Conservation (phyloP, 2,797 vertebrate genomes). For the Mycteria americana region DNA sequence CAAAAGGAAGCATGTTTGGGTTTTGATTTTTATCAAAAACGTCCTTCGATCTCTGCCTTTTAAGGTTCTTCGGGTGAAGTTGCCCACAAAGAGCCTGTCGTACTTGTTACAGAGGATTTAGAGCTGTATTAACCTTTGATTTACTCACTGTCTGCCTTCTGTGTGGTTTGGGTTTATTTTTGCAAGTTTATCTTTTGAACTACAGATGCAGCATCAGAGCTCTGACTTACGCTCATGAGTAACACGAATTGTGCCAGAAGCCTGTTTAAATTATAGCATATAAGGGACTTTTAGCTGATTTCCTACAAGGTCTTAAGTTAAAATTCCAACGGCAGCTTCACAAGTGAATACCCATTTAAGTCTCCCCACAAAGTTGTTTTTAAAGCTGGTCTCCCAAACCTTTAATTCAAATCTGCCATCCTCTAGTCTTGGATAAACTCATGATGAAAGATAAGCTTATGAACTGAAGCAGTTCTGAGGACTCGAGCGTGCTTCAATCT, state of each 20-base stretch:
- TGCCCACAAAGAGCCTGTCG: neutral
- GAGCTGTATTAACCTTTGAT: slow-evolving; percentile 38
- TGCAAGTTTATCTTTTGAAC: slow-evolving; percentile 25
- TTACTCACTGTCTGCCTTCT: neutral
- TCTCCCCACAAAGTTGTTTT: neutral
- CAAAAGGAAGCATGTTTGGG: neutral
- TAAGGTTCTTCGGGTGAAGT: slow-evolving; percentile 16
- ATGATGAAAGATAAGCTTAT: neutral
- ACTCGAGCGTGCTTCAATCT: neutral
- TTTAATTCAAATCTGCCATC: neutral
- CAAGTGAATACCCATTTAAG: neutral
- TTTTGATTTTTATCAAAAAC: slow-evolving; percentile 21
- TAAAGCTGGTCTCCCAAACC: neutral
- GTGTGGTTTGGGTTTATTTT: slow-evolving; percentile 25
- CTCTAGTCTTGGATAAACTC: neutral
- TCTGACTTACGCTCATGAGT: neutral
- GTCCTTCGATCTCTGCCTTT: slow-evolving; percentile 16
- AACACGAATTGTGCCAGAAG: neutral
- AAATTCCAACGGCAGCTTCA: neutral
- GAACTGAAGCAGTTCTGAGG: neutral
- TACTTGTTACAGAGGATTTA: neutral
- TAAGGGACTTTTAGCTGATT: neutral
- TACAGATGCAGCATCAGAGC: neutral
- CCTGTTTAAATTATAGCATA: neutral
- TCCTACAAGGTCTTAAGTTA: slow-evolving; percentile 19